A percentile compares a stretch with the other conserved stretches of the same genome.
phyloP scores from a whole-genome alignment of 2,113 vertebrate genomes.

The Paralichthys olivaceus region DNA sequence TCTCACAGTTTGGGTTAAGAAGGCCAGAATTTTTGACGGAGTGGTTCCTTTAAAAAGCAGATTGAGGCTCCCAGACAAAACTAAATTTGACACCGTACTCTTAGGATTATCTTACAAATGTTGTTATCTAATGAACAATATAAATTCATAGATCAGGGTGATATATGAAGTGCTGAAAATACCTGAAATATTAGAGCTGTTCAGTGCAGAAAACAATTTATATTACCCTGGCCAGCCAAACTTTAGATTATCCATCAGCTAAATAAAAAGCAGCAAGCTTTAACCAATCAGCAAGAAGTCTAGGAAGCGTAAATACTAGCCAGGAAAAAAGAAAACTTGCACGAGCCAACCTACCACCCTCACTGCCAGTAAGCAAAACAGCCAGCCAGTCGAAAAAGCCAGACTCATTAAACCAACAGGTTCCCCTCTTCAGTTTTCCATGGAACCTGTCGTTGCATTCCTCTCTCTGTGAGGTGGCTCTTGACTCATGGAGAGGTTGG shows the following conservation, averaged over 20 bases:
- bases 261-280: constrained; percentile 1
- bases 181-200: constrained; percentile 12
- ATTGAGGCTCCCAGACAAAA: constrained; percentile 32
- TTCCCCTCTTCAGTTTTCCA: constrained; percentile 65
- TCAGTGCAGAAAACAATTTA: neutral
- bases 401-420: constrained; percentile 59
- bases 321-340: constrained; percentile 10
- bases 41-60: constrained; percentile 44
- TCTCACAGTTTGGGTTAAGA: constrained; percentile 57
- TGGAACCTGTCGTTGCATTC: constrained; percentile 74
- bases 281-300: constrained; percentile 6
- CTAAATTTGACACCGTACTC: constrained; percentile 29
- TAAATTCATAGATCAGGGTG: constrained; percentile 22
- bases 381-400: constrained; percentile 27
- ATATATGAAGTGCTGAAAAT: constrained; percentile 16
- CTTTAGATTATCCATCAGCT: neutral
- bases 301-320: constrained; percentile 12
- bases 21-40: constrained; percentile 42
- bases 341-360: constrained; percentile 51
- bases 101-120: constrained; percentile 23
- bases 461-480: constrained; percentile 65
- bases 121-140: neutral
- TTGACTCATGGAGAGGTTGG: constrained; percentile 64
- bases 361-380: constrained; percentile 43
- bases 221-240: neutral